These are phyloP conservation scores for Mastomys natalensis DNA, from an alignment of 2,113 vertebrate species.

Conservation along the genomic window DNA sequence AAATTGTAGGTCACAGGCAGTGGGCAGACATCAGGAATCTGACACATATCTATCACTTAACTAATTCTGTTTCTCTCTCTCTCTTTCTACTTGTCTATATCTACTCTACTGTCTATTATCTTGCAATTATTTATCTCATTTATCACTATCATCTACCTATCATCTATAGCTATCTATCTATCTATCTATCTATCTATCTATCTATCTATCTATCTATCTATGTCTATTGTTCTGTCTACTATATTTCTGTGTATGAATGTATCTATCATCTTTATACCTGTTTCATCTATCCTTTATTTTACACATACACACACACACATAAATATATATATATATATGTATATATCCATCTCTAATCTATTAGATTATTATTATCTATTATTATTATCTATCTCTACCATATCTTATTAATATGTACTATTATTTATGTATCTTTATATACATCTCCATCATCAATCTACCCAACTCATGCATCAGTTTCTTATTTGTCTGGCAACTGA, in stretches of 20 bases:
- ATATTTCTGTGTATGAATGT: background rate
- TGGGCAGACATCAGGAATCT: background rate
- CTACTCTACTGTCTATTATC: background rate
- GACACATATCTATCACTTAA: background rate
- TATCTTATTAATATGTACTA: background rate
- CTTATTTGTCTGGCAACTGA: background rate
- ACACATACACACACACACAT: too few species aligned
- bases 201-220: background rate
- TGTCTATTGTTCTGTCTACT: too few species aligned
- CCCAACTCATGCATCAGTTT: background rate
- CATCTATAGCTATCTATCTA: too few species aligned
- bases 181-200: background rate
- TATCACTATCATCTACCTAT: too few species aligned
- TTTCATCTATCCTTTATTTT: background rate
- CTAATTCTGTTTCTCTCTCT: background rate
- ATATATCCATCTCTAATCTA: background rate
- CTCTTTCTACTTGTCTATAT: background rate
- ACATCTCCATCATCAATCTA: background rate
- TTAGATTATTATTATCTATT: too few species aligned
- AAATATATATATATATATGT: too few species aligned
- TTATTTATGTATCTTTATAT: background rate
- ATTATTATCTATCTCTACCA: too few species aligned
- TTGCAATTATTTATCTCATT: background rate
- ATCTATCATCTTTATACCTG: background rate
- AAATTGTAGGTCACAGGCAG: background rate